Conservation (phyloP, 2,113 vertebrate species). For the Pica pica region DNA sequence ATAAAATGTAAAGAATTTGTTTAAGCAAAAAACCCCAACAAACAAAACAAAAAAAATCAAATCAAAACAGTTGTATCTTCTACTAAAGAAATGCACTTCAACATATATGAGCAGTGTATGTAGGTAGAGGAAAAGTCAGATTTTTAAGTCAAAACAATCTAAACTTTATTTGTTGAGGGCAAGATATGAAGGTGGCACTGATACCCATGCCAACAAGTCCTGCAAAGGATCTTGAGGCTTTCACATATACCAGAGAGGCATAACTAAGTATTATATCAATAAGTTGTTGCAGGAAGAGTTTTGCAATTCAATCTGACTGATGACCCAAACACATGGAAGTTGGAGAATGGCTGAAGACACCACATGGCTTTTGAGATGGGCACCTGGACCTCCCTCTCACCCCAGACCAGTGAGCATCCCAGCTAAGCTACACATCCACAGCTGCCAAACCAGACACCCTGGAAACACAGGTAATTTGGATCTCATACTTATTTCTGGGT, state of each 20-base stretch:
- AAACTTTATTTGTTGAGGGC: not conserved
- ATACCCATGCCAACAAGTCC: not conserved
- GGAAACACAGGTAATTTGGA: not conserved
- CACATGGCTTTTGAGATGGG: not conserved
- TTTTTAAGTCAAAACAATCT: not conserved
- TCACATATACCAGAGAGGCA: not conserved
- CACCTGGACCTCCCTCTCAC: not conserved
- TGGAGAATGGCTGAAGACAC: not conserved
- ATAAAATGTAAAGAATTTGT: not conserved
- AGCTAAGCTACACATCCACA: not conserved
- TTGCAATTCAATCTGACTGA: not conserved
- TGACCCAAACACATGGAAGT: not conserved
- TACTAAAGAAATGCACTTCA: not conserved
- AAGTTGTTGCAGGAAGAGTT: not conserved
- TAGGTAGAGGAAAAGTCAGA: not conserved
- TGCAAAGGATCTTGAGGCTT: not conserved
- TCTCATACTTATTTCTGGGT: not conserved
- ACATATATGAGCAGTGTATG: not conserved
- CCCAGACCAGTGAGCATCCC: not conserved
- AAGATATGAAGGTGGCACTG: not conserved
- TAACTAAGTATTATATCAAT: not conserved
- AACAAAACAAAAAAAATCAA: not conserved
- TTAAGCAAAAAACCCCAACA: not conserved
- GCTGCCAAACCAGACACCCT: not conserved
- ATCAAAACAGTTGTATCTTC: not conserved